A percentile compares a stretch with the other conserved stretches of the same genome.
Evolutionary conservation across 2,888 invertebrate species (phyloP).

Genomic region (Drosophila demipolita): DNA sequence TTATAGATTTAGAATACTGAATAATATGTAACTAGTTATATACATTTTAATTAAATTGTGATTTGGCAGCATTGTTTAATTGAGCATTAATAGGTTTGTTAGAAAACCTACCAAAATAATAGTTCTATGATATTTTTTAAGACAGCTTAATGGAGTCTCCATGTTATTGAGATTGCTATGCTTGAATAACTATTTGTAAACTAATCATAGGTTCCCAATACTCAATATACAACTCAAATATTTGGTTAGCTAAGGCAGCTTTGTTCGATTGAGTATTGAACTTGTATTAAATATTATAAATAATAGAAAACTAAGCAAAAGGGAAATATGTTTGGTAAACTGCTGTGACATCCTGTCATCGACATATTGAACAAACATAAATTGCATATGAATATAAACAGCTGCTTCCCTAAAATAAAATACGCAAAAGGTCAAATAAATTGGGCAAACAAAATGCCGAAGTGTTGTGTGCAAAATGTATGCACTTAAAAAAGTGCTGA

Average conservation of each 20-base stretch:
- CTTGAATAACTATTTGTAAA: neutral
- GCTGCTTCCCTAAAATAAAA: neutral
- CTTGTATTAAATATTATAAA: neutral
- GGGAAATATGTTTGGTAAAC: neutral
- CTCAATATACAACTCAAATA: neutral
- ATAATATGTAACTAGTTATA: neutral
- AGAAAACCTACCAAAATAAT: neutral
- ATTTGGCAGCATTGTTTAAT: too few species aligned
- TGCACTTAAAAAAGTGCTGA: neutral
- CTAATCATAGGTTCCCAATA: neutral
- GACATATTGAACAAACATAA: neutral
- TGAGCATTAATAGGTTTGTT: neutral
- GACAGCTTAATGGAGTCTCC: fast-evolving
- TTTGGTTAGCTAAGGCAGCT: neutral
- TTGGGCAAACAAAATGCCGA: neutral
- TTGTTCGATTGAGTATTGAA: neutral
- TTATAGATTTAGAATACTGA: neutral
- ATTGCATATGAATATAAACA: neutral
- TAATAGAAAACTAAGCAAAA: neutral
- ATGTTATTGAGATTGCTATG: neutral
- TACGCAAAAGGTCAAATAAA: neutral
- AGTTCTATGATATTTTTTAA: too few species aligned
- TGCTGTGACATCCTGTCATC: neutral
- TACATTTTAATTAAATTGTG: too few species aligned
- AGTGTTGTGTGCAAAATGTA: neutral